Percentiles rank a stretch among this genome's conserved stretches.
These are phyloP conservation scores for Sialia sialis DNA, from an alignment of 2,113 vertebrate species.

Conservation along the genomic window DNA sequence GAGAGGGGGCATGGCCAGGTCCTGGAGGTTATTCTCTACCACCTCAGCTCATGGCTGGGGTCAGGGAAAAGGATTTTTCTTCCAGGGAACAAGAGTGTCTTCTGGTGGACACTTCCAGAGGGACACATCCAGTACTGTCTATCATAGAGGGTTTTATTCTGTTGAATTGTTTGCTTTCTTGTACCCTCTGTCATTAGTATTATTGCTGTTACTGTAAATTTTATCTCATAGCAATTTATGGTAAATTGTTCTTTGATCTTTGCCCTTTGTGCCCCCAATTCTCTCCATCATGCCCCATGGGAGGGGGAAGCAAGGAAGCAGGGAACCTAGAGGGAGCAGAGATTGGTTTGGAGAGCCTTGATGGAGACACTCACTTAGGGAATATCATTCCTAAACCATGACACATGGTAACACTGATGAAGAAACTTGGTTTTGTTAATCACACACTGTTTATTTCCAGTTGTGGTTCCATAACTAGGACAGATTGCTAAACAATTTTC, in stretches of 20 bases:
- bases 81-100: background rate
- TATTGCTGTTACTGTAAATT: background rate
- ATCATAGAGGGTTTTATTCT: background rate
- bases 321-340: accelerated
- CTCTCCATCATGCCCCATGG: accelerated
- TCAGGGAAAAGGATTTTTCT: background rate
- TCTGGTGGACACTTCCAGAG: background rate
- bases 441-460: background rate
- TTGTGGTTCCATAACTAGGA: background rate
- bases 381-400: background rate
- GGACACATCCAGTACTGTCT: background rate
- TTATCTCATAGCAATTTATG: background rate
- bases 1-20: no score
- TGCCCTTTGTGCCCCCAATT: background rate
- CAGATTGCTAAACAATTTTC: background rate
- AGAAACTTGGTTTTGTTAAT: background rate
- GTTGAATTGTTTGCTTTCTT: background rate
- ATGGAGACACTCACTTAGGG: background rate
- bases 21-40: background rate
- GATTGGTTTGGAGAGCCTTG: background rate
- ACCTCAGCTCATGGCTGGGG: no score
- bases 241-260: background rate
- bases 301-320: background rate
- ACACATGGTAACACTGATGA: background rate
- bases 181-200: background rate